Evolutionary conservation across 2,888 invertebrate species (phyloP), one percentile per base, ranked within the genome.

Genomic region (Heliconius ethilla): DNA sequence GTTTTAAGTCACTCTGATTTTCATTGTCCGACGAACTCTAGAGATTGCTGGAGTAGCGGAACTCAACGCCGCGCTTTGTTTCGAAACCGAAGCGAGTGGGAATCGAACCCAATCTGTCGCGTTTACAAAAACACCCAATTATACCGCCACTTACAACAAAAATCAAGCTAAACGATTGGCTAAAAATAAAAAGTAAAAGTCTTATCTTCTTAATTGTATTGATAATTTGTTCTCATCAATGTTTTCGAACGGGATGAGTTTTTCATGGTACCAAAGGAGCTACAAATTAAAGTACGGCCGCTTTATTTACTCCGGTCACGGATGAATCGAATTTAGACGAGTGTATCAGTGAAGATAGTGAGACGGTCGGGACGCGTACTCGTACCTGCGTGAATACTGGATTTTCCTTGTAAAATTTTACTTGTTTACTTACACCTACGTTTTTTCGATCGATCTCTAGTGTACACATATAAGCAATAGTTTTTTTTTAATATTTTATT

Each of bases 241-340:
- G 63, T 45, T 45, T 27, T 7, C 11, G 22, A 33, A 37, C 27
- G 45, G 62, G 11, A 63, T 11, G 62, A 27, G 45, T 45, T 74
- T 40, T 33, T 40, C 37, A 37, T 74, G 22, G 25, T 13, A 18
- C 63, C 27, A 40, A 74, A 65, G 63, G 63, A 65, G 63, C 63
- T 63, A 74, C 74, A 63, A 74, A 74, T 65, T 74, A 74, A 65
- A 74, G 63, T 40, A 37, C 27, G 22, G 40, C 27, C 27, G 37
- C 40, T 73, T 72, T 74, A 74, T 74, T 74, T 74, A 74, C 74
- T 65, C 74, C 10, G 63, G 74, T 91, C 92, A 92, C 92, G 92
- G 86, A 85, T 87, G 84, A 87, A 86, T 89, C 87, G 91, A 91
- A 91, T 92, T 90, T 89, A 90, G 91, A 91, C 91, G 90, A 89